Evolutionary conservation across 2,113 vertebrate species (phyloP).

Genomic region (Neoarius graeffei): DNA sequence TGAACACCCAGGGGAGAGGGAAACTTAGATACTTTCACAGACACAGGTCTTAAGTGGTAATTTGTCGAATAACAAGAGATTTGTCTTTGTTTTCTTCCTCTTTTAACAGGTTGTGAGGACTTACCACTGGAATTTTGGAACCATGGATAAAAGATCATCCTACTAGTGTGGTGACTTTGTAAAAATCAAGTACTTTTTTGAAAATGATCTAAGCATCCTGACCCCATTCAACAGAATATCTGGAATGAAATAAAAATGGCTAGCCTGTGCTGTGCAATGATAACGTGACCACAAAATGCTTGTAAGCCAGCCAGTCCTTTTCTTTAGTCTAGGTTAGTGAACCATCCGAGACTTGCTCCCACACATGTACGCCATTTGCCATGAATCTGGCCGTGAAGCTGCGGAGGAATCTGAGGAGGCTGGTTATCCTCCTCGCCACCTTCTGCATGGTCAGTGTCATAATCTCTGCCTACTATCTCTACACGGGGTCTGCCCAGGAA

Average conservation of each 20-base stretch:
- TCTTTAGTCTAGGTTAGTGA: conserved; percentile 64
- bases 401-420: conserved; percentile 85
- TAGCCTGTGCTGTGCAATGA: conserved; percentile 87
- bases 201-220: conserved; percentile 2
- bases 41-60: conserved; percentile 24
- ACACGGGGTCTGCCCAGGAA: conserved; percentile 86
- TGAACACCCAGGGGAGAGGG: conserved; percentile 23
- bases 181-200: background rate
- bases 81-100: conserved; percentile 16
- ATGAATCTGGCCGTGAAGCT: conserved; percentile 91
- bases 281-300: conserved; percentile 85
- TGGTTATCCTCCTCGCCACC: conserved; percentile 86
- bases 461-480: conserved; percentile 93
- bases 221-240: background rate
- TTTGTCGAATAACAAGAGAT: conserved; percentile 29
- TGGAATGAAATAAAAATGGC: conserved; percentile 47
- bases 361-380: conserved; percentile 57
- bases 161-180: background rate
- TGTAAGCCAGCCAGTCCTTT: conserved; percentile 52
- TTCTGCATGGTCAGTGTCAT: conserved; percentile 90
- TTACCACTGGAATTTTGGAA: background rate
- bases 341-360: conserved; percentile 34
- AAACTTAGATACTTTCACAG: conserved; percentile 57
- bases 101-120: conserved; percentile 23
- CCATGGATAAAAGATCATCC: background rate